phyloP scores from a whole-genome alignment of 1,140 invertebrate species.

The Holcopasites calliopsidis region DNA sequence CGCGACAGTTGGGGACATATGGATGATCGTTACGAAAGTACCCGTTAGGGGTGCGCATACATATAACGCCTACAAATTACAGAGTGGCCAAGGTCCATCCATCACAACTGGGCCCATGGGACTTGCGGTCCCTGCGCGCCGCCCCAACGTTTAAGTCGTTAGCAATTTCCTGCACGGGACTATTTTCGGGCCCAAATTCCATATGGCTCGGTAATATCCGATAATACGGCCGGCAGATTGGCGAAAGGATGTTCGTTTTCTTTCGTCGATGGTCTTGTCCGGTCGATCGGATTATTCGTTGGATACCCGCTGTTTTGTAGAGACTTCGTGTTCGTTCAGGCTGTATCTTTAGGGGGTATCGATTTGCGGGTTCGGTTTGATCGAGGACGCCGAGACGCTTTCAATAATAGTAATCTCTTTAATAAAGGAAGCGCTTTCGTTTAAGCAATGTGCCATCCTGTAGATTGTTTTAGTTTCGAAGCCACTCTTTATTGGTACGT shows the following conservation, averaged over 20 bases:
- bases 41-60: slow-evolving; percentile 74
- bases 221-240: slow-evolving; percentile 63
- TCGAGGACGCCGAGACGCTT: background rate
- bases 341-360: background rate
- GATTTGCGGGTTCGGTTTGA: background rate
- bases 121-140: slow-evolving; percentile 67
- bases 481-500: background rate
- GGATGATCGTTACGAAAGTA: slow-evolving; percentile 54
- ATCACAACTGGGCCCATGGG: slow-evolving; percentile 70
- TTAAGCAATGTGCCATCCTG: background rate
- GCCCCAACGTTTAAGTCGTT: slow-evolving; percentile 80
- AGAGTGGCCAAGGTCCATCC: slow-evolving; percentile 75
- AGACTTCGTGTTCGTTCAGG: background rate
- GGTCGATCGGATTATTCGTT: background rate
- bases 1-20: slow-evolving; percentile 57
- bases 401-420: slow-evolving; percentile 21
- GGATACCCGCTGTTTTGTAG: background rate
- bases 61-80: slow-evolving; percentile 79
- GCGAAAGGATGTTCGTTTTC: slow-evolving; percentile 29
- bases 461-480: background rate
- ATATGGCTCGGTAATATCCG: slow-evolving; percentile 76
- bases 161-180: slow-evolving; percentile 79
- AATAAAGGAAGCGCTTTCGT: background rate
- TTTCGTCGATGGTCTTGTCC: slow-evolving; percentile 5
- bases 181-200: slow-evolving; percentile 77